A percentile compares a stretch with the other conserved stretches of the same genome.
phyloP scores from a whole-genome alignment of 2,797 vertebrate genomes.

The Threskiornis aethiopicus region DNA sequence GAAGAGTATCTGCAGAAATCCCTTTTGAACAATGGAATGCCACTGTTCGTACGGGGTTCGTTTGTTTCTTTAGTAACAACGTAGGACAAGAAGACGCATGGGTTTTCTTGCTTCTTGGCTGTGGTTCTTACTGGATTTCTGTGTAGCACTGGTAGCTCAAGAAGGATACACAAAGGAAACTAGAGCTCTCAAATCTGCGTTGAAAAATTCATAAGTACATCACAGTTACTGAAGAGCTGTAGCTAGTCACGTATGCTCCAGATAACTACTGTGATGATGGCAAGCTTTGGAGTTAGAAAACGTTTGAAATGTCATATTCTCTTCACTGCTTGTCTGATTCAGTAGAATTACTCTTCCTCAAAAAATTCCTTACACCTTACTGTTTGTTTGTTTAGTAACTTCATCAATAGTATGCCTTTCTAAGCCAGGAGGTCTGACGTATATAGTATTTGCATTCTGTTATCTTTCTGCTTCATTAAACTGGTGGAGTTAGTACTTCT shows the following conservation, averaged over 20 bases:
- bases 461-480: not conserved
- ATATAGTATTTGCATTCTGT: not conserved
- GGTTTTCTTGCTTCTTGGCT: not conserved
- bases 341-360: not conserved
- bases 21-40: not conserved
- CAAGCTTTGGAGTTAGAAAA: not conserved
- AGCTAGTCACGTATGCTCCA: not conserved
- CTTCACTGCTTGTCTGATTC: not conserved
- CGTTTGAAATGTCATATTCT: not conserved
- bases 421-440: not conserved
- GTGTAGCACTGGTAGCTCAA: not conserved
- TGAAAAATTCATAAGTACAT: not conserved
- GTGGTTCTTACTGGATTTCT: not conserved
- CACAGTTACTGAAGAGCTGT: not conserved
- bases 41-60: not conserved
- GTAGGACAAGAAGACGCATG: accelerated
- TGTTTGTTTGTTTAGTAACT: not conserved
- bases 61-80: not conserved
- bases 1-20: not conserved
- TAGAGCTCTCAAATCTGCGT: not conserved
- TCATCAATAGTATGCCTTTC: not conserved
- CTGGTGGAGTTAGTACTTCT: not conserved
- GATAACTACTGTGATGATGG: not conserved
- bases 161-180: not conserved
- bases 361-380: not conserved